Evolutionary conservation across 2,113 vertebrate genomes (phyloP).

Genomic region (Bolborhynchus lineola): DNA sequence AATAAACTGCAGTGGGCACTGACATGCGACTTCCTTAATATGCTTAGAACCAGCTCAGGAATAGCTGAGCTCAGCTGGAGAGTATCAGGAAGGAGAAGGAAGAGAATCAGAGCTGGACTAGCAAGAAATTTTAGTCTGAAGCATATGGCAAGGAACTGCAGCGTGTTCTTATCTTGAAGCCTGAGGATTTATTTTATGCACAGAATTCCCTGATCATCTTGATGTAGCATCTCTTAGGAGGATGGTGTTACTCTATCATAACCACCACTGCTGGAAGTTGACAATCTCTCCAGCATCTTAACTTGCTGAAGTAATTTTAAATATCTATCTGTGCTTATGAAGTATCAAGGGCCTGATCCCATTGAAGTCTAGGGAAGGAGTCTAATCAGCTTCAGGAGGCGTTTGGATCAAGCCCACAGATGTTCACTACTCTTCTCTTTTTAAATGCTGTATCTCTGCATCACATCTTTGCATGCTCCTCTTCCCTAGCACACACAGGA

Average conservation of each 20-base stretch:
- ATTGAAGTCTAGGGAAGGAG: constrained; percentile 49
- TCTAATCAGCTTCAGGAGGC: constrained; percentile 26
- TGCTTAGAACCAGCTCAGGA: constrained; percentile 45
- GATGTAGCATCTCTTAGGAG: constrained; percentile 50
- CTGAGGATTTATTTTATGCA: constrained; percentile 62
- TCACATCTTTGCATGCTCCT: constrained; percentile 27
- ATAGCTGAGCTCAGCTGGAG: constrained; percentile 61
- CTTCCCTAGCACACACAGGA: background rate
- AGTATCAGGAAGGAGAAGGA: constrained; percentile 52
- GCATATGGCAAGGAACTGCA: constrained; percentile 41
- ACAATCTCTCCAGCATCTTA: constrained; percentile 58
- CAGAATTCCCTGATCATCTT: constrained; percentile 62
- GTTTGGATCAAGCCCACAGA: constrained; percentile 40
- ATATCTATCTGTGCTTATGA: constrained; percentile 51
- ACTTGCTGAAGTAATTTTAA: constrained; percentile 72
- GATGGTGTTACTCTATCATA: constrained; percentile 49
- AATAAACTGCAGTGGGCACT: background rate
- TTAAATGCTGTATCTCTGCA: constrained; percentile 21
- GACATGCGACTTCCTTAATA: background rate
- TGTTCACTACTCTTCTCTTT: background rate
- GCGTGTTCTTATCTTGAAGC: constrained; percentile 40
- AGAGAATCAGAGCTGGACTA: constrained; percentile 56
- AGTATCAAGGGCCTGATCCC: constrained; percentile 43
- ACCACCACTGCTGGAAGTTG: constrained; percentile 66
- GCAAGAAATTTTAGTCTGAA: constrained; percentile 65